phyloP scores from a whole-genome alignment of 2,888 invertebrate species.

The Panorpa germanica region DNA sequence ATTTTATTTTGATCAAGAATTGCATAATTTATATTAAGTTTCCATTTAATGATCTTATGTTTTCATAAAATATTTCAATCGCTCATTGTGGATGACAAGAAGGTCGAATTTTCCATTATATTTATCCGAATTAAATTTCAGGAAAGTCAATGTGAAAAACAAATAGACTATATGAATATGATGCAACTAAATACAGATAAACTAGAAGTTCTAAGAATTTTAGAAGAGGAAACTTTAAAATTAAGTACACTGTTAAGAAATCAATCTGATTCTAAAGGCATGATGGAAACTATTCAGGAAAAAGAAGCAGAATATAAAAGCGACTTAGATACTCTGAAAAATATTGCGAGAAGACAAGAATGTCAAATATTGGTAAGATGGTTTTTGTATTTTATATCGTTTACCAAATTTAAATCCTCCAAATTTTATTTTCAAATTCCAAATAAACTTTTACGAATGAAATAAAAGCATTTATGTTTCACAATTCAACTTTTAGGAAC shows the following conservation, averaged over 20 bases:
- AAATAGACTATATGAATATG: slow-evolving; percentile 23
- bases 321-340: slow-evolving; percentile 19
- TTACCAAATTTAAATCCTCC: slow-evolving; percentile 16
- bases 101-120: slow-evolving; percentile 1
- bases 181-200: slow-evolving; percentile 33
- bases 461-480: no score
- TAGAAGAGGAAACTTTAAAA: slow-evolving; percentile 31
- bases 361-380: slow-evolving; percentile 28
- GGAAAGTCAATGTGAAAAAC: slow-evolving; percentile 19
- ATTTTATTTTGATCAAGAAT: slow-evolving; percentile 2
- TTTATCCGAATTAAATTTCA: slow-evolving; percentile 16
- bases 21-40: slow-evolving; percentile 4
- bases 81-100: not conserved
- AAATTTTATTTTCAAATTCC: slow-evolving; percentile 21
- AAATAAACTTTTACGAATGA: no score
- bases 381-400: not conserved
- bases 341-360: slow-evolving; percentile 23
- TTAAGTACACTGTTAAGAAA: slow-evolving; percentile 23
- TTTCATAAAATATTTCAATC: slow-evolving; percentile 7
- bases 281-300: not conserved
- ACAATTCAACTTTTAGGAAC: no score
- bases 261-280: slow-evolving; percentile 17
- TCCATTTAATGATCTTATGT: slow-evolving; percentile 4
- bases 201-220: slow-evolving; percentile 29
- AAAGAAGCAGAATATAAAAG: slow-evolving; percentile 7